Evolutionary conservation across 2,888 invertebrate species (phyloP), one percentile per base, ranked within the genome.

Genomic region (Parnassius orleans): DNA sequence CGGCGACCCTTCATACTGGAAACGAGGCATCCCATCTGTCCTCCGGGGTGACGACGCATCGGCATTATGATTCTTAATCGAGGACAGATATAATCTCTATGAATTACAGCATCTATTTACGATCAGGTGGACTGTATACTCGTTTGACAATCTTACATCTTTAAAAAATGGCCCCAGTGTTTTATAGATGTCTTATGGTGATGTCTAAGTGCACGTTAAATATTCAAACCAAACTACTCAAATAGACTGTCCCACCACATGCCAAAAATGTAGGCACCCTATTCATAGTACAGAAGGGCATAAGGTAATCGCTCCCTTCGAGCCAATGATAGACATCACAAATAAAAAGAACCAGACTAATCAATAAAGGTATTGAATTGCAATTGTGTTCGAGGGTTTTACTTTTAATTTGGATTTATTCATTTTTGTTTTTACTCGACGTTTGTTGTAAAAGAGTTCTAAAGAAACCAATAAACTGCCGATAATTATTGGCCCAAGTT

Each of bases 311-410:
- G 59, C 51, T 63, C 59, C 47, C 57, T 43, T 33, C 19, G 50
- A 61, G 61, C 58, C 51, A 55, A 55, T 59, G 59, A 59, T 63
- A 55, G 53, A 62, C 61, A 53, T 44, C 52, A 58, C 63, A 51
- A 63, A 59, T 59, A 55, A 59, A 33, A 63, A 59, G 51, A 59
- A 58, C 51, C 52, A 10, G 59, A 63, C 63, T 55, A 63, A 63
- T 63, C 63, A 59, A 63, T 63, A 51, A 33, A 55, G 41, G 63
- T 51, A 59, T 63, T 59, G 58, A 51, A 63, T 55, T 42, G 59
- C 58, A 33, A 55, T 63, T 62, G 51, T 62, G 10, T 53, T 51
- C 58, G 44, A 43, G 33, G 42, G 50, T 43, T 57, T 54, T 43
- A 11, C 48, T 53, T 46, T 54, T 42, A 48, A 50, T 50, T 57